A percentile compares a stretch with the other conserved stretches of the same genome.
These are phyloP conservation scores for Schlechtendalia chinensis DNA, from an alignment of 1,140 invertebrate species.

Conservation along the genomic window DNA sequence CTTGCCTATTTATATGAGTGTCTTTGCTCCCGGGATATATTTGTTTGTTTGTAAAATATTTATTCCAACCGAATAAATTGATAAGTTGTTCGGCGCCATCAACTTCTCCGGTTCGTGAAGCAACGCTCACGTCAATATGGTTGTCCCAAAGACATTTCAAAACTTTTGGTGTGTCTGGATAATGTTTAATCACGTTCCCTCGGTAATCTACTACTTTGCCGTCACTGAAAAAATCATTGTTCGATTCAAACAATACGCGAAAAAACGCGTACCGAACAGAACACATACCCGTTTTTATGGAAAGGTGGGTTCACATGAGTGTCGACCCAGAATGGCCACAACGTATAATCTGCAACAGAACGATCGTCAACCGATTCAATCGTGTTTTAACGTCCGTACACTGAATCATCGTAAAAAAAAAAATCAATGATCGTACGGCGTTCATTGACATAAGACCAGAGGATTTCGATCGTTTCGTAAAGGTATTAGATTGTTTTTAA, in stretches of 20 bases:
- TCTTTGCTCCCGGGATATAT: conserved; percentile 74
- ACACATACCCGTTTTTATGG: conserved; percentile 56
- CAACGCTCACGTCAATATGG: conserved; percentile 64
- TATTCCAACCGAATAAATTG: conserved; percentile 68
- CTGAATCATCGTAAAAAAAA: too few relatives aligned
- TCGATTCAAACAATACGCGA: neutral
- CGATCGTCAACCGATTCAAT: too few relatives aligned
- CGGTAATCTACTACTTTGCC: conserved; percentile 61
- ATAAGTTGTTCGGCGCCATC: conserved; percentile 68
- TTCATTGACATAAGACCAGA: too few relatives aligned
- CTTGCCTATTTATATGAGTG: conserved; percentile 69
- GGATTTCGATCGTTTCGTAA: too few relatives aligned
- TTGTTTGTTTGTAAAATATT: conserved; percentile 70
- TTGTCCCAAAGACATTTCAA: conserved; percentile 61
- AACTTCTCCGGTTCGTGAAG: conserved; percentile 68
- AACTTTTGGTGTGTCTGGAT: conserved; percentile 64
- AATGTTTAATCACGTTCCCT: conserved; percentile 60
- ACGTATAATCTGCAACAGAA: conserved; percentile 68
- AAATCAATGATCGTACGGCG: too few relatives aligned
- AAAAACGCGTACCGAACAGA: neutral
- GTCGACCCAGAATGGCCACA: conserved; percentile 78
- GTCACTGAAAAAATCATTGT: conserved; percentile 51
- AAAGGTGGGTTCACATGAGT: conserved; percentile 70
- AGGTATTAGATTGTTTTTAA: too few relatives aligned
- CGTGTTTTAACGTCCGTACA: too few relatives aligned